Base-by-base conservation (phyloP, 2,888 invertebrate genomes). In the Eudasyphora cyanicolor region DNA sequence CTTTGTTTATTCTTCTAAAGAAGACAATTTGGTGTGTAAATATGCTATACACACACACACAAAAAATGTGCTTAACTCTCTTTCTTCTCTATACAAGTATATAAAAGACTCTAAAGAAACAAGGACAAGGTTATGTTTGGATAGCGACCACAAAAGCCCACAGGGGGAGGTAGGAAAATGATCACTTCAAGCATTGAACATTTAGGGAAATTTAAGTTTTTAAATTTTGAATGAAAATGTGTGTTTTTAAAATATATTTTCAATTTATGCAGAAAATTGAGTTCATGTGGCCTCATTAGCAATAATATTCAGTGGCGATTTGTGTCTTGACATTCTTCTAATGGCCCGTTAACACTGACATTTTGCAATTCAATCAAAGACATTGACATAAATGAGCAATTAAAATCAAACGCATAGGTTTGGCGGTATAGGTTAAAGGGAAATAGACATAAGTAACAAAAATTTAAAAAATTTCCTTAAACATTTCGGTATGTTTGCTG, bases 291-390 rank as follows among this genome's bases (percentile, higher is more conserved):
- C 14, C 45, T n/a, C 45, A n/a, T n/a, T 45, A 5, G 4, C 45
- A 45, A 14, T 45, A 45, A 45, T n/a, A 8, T 38, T 8, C 45
- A 45, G 45, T n/a, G 14, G n/a, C 3, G 45, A 4, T 45, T 21
- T 24, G 1, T 54, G 27, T 54, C 8, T 54, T 54, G 14, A 6
- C 45, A 8, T 57, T 24, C 24, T 27, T 27, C 12, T 67, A 67
- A 67, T 67, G 67, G 38, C 35, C 67, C 19, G 42, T 67, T 67
- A 67, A 42, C 67, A 67, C 67, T 42, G 42, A 42, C 42, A 38
- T 67, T 35, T 64, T 27, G 32, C 35, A 35, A 64, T 64, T 64
- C 64, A 64, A 64, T 35, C 64, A 19, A 64, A 35, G 35, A 12
- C 38, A 12, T 14, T 21, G 38, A 67, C 67, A 38, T 42, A 38